Evolutionary conservation across 2,797 vertebrate genomes (phyloP).

Genomic region (Labroides dimidiatus): DNA sequence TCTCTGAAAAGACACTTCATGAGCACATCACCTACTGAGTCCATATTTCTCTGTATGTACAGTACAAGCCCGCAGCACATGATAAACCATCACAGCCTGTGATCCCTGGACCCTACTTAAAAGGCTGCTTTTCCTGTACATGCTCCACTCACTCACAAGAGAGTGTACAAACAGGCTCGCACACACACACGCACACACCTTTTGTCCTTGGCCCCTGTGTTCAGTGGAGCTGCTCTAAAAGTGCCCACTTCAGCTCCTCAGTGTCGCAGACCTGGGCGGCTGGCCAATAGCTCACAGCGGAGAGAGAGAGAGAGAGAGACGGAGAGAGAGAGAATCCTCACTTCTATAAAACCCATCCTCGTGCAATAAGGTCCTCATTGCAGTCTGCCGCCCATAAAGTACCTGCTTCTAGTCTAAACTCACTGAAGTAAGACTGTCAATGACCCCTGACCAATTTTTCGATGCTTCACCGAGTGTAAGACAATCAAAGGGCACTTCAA

Average conservation of each 20-base stretch:
- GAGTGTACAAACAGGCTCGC: constrained; percentile 18
- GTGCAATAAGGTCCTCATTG: constrained; percentile 42
- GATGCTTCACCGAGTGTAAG: constrained; percentile 30
- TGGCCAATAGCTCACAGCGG: constrained; percentile 69
- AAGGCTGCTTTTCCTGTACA: constrained; percentile 45
- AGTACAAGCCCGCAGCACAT: constrained; percentile 32
- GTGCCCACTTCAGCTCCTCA: constrained; percentile 76
- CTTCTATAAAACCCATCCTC: constrained; percentile 52
- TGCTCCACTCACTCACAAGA: constrained; percentile 21
- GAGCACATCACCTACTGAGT: neutral
- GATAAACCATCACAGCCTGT: constrained; percentile 19
- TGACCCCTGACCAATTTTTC: constrained; percentile 41
- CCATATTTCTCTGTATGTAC: neutral
- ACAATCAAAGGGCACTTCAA: constrained; percentile 43
- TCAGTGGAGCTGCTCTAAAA: constrained; percentile 73
- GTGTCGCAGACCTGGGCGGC: constrained; percentile 68
- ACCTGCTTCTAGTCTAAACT: constrained; percentile 50
- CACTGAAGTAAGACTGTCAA: constrained; percentile 49
- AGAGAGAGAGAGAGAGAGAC: constrained; percentile 23
- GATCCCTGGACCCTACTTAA: constrained; percentile 41
- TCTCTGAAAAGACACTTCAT: constrained; percentile 1
- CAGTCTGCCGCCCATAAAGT: constrained; percentile 47
- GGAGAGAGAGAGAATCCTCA: constrained; percentile 6
- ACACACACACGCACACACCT: constrained; percentile 33
- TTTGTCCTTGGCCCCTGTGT: constrained; percentile 76